These are phyloP conservation scores for Sarcophaga variegata DNA, from an alignment of 2,888 invertebrate genomes.

Conservation along the genomic window DNA sequence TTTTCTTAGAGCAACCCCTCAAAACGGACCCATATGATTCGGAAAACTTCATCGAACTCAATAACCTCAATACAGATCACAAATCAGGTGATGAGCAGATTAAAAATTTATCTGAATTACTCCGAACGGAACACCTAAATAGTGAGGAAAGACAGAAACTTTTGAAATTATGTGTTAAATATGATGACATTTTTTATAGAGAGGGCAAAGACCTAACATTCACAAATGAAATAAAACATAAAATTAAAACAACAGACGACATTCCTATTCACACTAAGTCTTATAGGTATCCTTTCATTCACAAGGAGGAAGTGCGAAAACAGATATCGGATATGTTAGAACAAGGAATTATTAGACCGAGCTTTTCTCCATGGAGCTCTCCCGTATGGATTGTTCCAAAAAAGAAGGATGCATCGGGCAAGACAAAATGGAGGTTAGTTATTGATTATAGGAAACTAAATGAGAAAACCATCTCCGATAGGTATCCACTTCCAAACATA, in stretches of 20 bases:
- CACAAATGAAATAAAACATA: slow-evolving; percentile 56
- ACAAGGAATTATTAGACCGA: slow-evolving; percentile 22
- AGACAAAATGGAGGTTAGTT: slow-evolving; percentile 14
- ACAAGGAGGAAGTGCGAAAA: slow-evolving; percentile 30
- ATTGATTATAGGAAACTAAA: slow-evolving; percentile 21
- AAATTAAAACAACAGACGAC: slow-evolving; percentile 55
- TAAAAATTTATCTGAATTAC: slow-evolving; percentile 13
- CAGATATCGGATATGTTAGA: slow-evolving; percentile 43
- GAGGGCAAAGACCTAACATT: neutral
- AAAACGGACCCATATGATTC: slow-evolving; percentile 31
- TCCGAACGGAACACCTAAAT: slow-evolving; percentile 25
- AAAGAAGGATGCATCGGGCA: no score
- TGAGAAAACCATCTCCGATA: neutral
- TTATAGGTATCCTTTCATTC: slow-evolving; percentile 62
- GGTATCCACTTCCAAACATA: neutral
- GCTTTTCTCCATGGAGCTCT: slow-evolving; percentile 5
- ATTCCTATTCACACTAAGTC: slow-evolving; percentile 37
- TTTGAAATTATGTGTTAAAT: slow-evolving; percentile 10
- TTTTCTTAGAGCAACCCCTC: slow-evolving; percentile 60
- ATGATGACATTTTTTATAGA: slow-evolving; percentile 13
- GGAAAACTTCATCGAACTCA: slow-evolving; percentile 40
- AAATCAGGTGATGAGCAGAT: neutral
- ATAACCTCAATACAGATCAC: slow-evolving; percentile 47
- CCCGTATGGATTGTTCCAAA: neutral
- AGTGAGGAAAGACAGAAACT: slow-evolving; percentile 34